phyloP scores from a whole-genome alignment of 2,113 vertebrate genomes.

The Podarcis raffonei region DNA sequence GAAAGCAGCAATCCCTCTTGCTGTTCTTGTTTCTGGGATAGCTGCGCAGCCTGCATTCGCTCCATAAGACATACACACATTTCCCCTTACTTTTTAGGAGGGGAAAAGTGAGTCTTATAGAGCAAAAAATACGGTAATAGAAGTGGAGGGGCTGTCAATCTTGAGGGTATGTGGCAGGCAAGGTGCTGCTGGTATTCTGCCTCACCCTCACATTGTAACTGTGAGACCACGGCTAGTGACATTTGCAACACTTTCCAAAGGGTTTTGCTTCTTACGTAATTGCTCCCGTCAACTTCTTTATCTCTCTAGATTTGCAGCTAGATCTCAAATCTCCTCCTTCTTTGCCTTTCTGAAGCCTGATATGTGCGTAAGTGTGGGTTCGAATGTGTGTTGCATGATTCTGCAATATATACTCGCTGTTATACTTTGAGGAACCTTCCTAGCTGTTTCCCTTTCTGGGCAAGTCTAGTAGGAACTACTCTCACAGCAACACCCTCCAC shows the following conservation, averaged over 20 bases:
- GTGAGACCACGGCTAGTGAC: background rate
- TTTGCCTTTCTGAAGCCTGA: background rate
- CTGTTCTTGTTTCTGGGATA: too few relatives aligned
- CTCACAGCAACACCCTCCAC: background rate
- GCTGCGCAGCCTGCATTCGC: too few relatives aligned
- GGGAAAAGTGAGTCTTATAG: too few relatives aligned
- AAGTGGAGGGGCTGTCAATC: background rate
- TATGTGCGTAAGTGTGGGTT: background rate
- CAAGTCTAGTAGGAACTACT: slow-evolving; percentile 11
- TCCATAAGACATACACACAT: too few relatives aligned
- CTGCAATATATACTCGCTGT: background rate
- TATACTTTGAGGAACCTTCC: slow-evolving; percentile 13
- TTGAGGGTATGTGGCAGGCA: background rate
- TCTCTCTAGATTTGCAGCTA: background rate
- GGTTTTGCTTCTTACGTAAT: background rate
- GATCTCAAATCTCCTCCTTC: background rate
- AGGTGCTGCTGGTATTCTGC: background rate
- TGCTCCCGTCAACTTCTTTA: background rate
- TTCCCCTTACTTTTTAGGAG: too few relatives aligned
- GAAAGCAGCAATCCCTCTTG: too few relatives aligned
- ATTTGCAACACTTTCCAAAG: background rate
- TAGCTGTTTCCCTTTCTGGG: slow-evolving; percentile 24
- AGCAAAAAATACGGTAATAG: too few relatives aligned
- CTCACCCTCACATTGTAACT: background rate
- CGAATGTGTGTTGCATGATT: slow-evolving; percentile 8